phyloP scores from a whole-genome alignment of 64 coral and sea anemone genomes.

The Dendronephthya gigantea region DNA sequence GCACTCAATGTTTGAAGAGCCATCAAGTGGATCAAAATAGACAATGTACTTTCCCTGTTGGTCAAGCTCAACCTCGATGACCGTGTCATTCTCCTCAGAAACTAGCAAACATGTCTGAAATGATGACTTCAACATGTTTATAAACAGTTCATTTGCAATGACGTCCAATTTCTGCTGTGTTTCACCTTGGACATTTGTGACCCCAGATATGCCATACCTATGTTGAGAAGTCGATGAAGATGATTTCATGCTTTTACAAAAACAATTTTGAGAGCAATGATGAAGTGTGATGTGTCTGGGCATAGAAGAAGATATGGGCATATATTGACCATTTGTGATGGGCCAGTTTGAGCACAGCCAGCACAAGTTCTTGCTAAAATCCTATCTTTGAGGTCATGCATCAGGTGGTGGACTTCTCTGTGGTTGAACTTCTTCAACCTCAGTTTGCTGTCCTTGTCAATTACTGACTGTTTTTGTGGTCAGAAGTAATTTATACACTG shows the following conservation, averaged over 20 bases:
- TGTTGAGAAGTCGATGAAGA: not conserved
- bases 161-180: constrained; percentile 90
- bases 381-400: no score
- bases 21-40: constrained; percentile 85
- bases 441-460: no score
- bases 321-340: no score
- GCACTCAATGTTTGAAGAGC: constrained; percentile 97
- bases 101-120: constrained; percentile 85
- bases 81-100: constrained; percentile 93
- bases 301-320: no score
- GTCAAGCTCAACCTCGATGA: constrained; percentile 87
- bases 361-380: no score
- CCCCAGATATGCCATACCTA: constrained; percentile 93
- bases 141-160: constrained; percentile 85
- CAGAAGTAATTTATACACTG: not conserved
- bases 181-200: constrained; percentile 82
- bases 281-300: no score
- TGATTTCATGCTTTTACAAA: no score
- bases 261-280: no score
- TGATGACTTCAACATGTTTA: constrained; percentile 95
- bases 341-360: no score
- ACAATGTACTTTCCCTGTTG: constrained; percentile 94
- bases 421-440: no score
- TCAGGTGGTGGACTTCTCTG: no score
- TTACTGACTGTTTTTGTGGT: not conserved